Evolutionary conservation across 92 coral and sea anemone species (phyloP), one percentile per base, ranked within the genome.

Genomic region (Heliopora coerulea): DNA sequence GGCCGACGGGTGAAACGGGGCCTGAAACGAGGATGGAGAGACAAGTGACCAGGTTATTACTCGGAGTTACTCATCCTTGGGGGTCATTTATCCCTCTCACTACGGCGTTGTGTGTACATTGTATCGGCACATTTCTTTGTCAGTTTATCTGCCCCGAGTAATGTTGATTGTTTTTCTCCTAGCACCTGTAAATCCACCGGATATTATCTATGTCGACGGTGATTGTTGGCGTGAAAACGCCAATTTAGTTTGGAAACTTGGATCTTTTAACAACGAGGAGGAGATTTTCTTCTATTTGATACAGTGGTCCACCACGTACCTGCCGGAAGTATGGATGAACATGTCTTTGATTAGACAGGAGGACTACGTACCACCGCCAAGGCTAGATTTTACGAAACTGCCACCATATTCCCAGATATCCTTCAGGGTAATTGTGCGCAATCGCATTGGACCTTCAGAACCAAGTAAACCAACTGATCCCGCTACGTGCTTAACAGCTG

Each of bases 391-490:
- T 23, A 21, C 15, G 9, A 21, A 27, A 3, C 57, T 69, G 27
- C 76, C 76, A 21, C 76, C 76, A 2, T 69, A 24, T 50, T 69
- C 76, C 1, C 76, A 69, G 61, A 69, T 69, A 21, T 69, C 76
- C 25, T 69, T 69, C 62, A 56, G 76, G 10, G 61, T 69, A 14
- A 31, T 39, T 31, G 62, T 69, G 3, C 18, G 21, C n/a, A 69
- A 69, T 12, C 76, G 76, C 19, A 49, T 69, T 18, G 76, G 76
- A 10, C 29, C 27, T 8, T 54, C 60, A 0, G 40, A 1, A 30
- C 61, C 76, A 1, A 69, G 76, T 37, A 18, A 28, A 1, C 76
- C 76, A 30, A 69, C 61, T 11, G 27, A 49, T 52, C 76, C 76
- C 3, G 49, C 61, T 0, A 46, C 28, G 24, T 69, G 76, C 20